These are phyloP conservation scores for Oryctes rhinoceros DNA, from an alignment of 1,140 invertebrate genomes.

Conservation along the genomic window DNA sequence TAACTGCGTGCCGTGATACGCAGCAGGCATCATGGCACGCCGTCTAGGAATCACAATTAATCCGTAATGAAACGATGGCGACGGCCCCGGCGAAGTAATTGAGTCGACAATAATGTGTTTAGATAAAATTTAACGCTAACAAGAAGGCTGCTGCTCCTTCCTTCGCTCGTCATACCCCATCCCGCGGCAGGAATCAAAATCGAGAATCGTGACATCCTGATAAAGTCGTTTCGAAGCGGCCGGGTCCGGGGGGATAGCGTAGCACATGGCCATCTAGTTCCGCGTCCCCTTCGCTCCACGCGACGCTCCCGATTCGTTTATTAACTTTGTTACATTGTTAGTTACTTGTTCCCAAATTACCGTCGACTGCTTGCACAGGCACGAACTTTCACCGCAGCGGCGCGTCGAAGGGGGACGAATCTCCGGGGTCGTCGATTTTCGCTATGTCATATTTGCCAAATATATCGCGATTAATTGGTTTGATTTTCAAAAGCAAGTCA, in stretches of 20 bases:
- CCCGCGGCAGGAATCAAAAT: constrained; percentile 31
- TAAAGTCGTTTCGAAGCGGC: constrained; percentile 20
- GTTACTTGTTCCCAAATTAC: constrained; percentile 47
- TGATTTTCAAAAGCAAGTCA: constrained; percentile 34
- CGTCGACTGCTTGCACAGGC: constrained; percentile 42
- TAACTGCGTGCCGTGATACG: background rate
- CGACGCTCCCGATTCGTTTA: constrained; percentile 29
- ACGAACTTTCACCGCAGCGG: constrained; percentile 42
- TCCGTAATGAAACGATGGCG: constrained; percentile 1
- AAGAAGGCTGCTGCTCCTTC: constrained; percentile 26
- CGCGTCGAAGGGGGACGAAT: constrained; percentile 10
- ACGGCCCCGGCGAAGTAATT: constrained; percentile 8
- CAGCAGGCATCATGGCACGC: background rate
- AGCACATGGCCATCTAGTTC: constrained; percentile 2
- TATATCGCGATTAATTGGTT: constrained; percentile 39
- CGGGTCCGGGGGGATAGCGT: background rate
- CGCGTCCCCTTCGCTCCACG: background rate
- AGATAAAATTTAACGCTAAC: constrained; percentile 39
- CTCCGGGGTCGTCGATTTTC: background rate
- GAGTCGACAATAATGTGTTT: constrained; percentile 38
- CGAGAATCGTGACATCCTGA: constrained; percentile 38
- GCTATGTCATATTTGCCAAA: constrained; percentile 38
- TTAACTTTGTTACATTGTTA: constrained; percentile 50
- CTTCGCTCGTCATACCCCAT: background rate
- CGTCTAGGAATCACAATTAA: constrained; percentile 6